These are phyloP conservation scores for Platyrinchus mystaceus DNA, from an alignment of 2,797 vertebrate genomes.

Conservation along the genomic window DNA sequence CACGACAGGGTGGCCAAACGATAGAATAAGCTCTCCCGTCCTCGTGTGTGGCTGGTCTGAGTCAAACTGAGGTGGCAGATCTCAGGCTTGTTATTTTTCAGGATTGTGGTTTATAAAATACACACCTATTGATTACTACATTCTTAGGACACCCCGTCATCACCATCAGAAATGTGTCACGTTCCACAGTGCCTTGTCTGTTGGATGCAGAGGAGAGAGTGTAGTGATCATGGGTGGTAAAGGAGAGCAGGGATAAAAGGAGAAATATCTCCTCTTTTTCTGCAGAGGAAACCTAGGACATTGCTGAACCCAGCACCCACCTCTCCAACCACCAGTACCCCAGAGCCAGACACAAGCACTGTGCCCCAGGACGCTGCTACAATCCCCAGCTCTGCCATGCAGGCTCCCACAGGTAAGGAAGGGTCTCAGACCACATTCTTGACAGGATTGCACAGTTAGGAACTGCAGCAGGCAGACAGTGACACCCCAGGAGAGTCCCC, in stretches of 20 bases:
- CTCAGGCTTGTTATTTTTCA: neutral
- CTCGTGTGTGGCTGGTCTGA: neutral
- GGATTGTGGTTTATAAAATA: neutral
- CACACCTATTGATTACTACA: neutral
- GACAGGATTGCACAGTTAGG: neutral
- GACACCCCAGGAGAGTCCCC: fast-evolving
- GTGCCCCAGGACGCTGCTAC: slow-evolving; percentile 96
- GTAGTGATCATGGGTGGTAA: slow-evolving; percentile 1
- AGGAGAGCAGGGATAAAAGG: slow-evolving; percentile 60
- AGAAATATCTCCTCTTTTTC: slow-evolving; percentile 73
- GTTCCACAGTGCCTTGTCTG: slow-evolving; percentile 48
- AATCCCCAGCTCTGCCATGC: slow-evolving; percentile 94
- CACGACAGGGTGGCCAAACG: neutral
- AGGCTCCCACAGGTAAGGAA: slow-evolving; percentile 94
- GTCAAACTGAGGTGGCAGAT: slow-evolving; percentile 12
- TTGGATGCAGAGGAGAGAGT: slow-evolving; percentile 42
- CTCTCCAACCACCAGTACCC: slow-evolving; percentile 96
- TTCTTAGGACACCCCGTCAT: slow-evolving; percentile 29
- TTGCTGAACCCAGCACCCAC: slow-evolving; percentile 90
- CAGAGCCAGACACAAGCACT: slow-evolving; percentile 97
- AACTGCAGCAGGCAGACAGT: neutral
- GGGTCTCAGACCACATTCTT: neutral
- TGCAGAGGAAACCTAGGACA: slow-evolving; percentile 92
- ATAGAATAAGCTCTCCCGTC: neutral
- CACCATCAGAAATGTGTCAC: slow-evolving; percentile 46